Evolutionary conservation across 2,113 vertebrate genomes (phyloP).

Genomic region (Osmerus mordax): DNA sequence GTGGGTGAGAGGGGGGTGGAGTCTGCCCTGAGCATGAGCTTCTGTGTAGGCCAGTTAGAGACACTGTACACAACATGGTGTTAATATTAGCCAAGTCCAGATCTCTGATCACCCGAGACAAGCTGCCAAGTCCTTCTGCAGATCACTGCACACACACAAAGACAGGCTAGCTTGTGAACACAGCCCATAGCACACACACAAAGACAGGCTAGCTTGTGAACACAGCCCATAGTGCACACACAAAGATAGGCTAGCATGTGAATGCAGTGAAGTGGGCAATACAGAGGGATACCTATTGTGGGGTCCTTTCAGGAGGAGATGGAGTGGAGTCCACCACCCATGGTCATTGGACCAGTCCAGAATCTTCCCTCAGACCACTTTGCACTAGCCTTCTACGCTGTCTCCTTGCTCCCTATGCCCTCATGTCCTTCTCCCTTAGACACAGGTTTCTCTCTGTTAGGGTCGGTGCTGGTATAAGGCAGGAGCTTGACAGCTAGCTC

Average conservation of each 20-base stretch:
- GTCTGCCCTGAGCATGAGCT: no score
- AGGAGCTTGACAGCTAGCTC: no score
- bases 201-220: conserved; percentile 4
- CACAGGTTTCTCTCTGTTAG: no score
- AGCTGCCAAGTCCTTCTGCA: background rate
- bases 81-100: no score
- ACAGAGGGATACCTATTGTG: conserved; percentile 45
- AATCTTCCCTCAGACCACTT: background rate
- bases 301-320: conserved; percentile 39
- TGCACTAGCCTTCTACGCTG: no score
- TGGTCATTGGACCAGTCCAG: background rate
- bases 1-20: no score
- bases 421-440: no score
- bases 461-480: no score
- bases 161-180: background rate
- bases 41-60: no score
- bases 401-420: no score
- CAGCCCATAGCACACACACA: conserved; percentile 30
- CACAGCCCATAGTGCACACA: conserved; percentile 22
- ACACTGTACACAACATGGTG: no score
- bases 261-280: conserved; percentile 41
- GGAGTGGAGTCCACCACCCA: conserved; percentile 39
- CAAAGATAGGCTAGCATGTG: conserved; percentile 32
- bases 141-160: conserved; percentile 35
- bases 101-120: background rate